phyloP scores from a whole-genome alignment of 2,113 vertebrate species.

The Parotia lawesii region DNA sequence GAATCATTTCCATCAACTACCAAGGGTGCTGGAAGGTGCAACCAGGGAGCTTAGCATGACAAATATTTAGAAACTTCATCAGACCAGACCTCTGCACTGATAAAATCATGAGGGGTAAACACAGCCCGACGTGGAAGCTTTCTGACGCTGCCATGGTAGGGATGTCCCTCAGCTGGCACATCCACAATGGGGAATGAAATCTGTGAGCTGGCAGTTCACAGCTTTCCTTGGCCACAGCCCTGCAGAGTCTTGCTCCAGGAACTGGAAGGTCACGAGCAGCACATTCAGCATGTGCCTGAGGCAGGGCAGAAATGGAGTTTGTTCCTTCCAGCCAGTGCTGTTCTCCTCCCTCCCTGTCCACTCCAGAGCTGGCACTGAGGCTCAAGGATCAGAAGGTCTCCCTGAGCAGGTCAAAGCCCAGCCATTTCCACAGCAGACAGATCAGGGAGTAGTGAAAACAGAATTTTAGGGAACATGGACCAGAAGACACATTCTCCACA shows the following conservation, averaged over 20 bases:
- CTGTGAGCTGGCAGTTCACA: neutral
- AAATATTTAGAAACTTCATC: neutral
- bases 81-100: neutral
- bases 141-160: neutral
- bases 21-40: neutral
- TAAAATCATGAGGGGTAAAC: neutral
- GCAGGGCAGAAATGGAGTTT: neutral
- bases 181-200: neutral
- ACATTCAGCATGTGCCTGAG: fast-evolving
- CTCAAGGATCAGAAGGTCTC: neutral
- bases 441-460: neutral
- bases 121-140: neutral
- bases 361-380: neutral
- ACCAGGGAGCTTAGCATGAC: neutral
- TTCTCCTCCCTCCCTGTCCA: neutral
- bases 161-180: no score
- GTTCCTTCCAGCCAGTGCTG: neutral
- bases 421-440: neutral
- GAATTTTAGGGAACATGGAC: neutral
- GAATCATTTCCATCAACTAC: neutral
- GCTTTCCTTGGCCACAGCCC: neutral
- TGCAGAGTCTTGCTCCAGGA: neutral
- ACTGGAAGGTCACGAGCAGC: neutral
- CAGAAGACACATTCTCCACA: neutral
- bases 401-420: neutral